phyloP scores from a whole-genome alignment of 2,113 vertebrate species.

The Galemys pyrenaicus region DNA sequence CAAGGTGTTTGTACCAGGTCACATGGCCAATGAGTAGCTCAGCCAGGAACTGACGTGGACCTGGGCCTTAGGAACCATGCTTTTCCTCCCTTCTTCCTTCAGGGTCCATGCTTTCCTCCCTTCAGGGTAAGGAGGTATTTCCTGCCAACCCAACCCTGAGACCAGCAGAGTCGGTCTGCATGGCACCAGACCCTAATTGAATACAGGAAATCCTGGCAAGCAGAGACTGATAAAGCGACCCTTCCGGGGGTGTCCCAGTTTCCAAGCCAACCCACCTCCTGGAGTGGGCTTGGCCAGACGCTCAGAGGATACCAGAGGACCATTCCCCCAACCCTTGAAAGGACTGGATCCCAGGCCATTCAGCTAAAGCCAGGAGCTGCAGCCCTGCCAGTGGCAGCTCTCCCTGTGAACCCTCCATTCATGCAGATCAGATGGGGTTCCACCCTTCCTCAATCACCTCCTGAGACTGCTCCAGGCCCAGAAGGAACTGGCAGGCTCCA shows the following conservation, averaged over 20 bases:
- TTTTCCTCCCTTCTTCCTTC: slow-evolving; percentile 5
- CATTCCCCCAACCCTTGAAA: not conserved
- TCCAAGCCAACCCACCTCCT: slow-evolving; percentile 5
- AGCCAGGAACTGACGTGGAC: not conserved
- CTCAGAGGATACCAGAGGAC: not conserved
- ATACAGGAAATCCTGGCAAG: slow-evolving; percentile 19
- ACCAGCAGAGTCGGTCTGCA: not conserved
- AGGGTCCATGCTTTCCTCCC: too few relatives aligned
- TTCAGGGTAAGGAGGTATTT: not conserved
- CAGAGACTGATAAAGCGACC: not conserved
- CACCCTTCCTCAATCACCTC: not conserved
- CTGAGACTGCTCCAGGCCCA: not conserved
- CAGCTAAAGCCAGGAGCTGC: slow-evolving; percentile 42
- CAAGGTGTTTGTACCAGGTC: not conserved
- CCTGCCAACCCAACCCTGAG: not conserved
- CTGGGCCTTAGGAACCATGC: not conserved
- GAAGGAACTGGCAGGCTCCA: not conserved
- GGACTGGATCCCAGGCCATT: slow-evolving; percentile 25
- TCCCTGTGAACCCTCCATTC: slow-evolving; percentile 17
- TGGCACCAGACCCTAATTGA: not conserved
- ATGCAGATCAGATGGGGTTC: not conserved
- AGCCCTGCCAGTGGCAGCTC: not conserved
- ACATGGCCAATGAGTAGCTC: not conserved
- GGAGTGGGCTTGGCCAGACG: not conserved
- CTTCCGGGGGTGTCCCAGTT: slow-evolving; percentile 62